Conservation (phyloP, 1,140 invertebrate genomes). For the Leptinotarsa lineolata region DNA sequence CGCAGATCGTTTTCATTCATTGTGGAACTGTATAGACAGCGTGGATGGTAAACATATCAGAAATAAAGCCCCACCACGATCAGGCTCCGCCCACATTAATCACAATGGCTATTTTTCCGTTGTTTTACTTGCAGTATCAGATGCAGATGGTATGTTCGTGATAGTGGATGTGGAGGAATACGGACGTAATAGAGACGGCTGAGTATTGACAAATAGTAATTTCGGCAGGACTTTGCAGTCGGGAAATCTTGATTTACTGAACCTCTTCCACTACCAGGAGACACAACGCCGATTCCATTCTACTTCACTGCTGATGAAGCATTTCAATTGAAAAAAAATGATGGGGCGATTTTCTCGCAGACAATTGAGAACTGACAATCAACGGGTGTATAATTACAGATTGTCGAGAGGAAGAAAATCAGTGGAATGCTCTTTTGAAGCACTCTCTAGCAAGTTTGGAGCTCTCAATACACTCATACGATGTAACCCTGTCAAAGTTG, state of each 20-base stretch:
- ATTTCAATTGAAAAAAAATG: too few species aligned
- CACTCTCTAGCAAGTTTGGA: background rate
- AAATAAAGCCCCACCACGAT: too few species aligned
- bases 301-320: too few species aligned
- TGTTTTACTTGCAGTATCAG: constrained; percentile 23
- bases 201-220: constrained; percentile 23
- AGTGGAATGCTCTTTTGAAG: constrained; percentile 24
- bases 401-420: too few species aligned
- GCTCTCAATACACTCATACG: background rate
- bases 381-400: constrained; percentile 23
- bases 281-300: too few species aligned
- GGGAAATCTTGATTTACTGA: too few species aligned
- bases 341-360: background rate
- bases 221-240: background rate
- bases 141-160: constrained; percentile 31
- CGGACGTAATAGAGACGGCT: constrained; percentile 26
- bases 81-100: too few species aligned
- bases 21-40: too few species aligned
- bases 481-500: too few species aligned
- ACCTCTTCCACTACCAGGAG: too few species aligned
- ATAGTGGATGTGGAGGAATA: constrained; percentile 28
- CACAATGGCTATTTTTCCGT: too few species aligned
- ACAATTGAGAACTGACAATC: background rate
- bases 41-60: too few species aligned
- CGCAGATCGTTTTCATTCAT: background rate